Base-by-base conservation (phyloP, 2,113 vertebrate species). In the Oncorhynchus tshawytscha region DNA sequence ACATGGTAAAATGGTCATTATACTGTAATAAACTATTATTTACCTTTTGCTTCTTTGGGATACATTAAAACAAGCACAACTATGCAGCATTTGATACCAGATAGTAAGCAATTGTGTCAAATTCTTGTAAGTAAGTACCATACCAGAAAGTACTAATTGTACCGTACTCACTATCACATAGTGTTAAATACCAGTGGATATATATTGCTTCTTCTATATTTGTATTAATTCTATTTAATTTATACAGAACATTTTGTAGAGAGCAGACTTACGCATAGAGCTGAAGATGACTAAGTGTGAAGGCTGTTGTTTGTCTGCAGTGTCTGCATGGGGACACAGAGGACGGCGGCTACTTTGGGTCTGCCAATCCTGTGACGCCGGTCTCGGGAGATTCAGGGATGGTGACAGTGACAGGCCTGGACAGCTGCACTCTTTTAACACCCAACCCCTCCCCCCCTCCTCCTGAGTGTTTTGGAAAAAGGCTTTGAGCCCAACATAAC, bases 391-490 rank as follows among this genome's bases (percentile, higher is more conserved):
- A 54, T 54, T 18, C 51, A 54, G 51, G 51, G 39, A 45, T 45
- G 9, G 39, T 45, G 9, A 54, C 16, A 18, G 51, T 54, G 51
- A 54, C 51, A 54, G 51, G 48, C 15, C 20, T 48, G 64, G 73
- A 49, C 73, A 74, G 73, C 62, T 74, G 60, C 34, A n/a, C 25
- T 24, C 70, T 3, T 34, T 13, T 8, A 59, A 59, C 54, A 27
- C 16, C 39, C 20, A 1, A 22, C 12, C 54, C 27, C 25, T 3
- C 5, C 20, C 16, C 20, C 31, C 31, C 34, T 7, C 11, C 29
- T 73, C 3, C 25, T 31, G 57, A 60, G 34, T 51, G 22, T 31
- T 48, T 66, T 74, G n/a, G 60, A 24, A 64, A 74, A 74, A 74
- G 45, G 22, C 11, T 18, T 39, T 8, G 12, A 22, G 11, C 31